A percentile compares a stretch with the other conserved stretches of the same genome.
These are phyloP conservation scores for Epirrita christyi DNA, from an alignment of 2,888 invertebrate genomes.

Conservation along the genomic window DNA sequence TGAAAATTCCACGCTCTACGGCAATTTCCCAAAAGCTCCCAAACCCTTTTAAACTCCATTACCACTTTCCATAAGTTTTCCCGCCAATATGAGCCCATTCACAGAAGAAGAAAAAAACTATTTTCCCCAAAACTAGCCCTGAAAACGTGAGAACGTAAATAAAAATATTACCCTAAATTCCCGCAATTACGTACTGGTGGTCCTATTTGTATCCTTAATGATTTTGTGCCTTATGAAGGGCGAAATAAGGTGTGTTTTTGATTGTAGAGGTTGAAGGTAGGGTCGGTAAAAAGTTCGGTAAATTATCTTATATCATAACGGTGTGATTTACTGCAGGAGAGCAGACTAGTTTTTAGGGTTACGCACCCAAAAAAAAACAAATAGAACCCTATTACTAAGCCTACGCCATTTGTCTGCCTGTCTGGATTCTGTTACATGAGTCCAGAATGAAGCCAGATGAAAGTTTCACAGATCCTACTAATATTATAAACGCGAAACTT, in stretches of 20 bases:
- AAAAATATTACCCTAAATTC: slow-evolving; percentile 44
- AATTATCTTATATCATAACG: slow-evolving; percentile 37
- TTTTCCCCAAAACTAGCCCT: slow-evolving; percentile 32
- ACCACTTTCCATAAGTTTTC: slow-evolving; percentile 17
- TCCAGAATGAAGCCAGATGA: too few species aligned
- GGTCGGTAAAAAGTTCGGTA: slow-evolving; percentile 36
- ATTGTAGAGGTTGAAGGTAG: slow-evolving; percentile 15
- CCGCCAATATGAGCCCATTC: slow-evolving; percentile 23
- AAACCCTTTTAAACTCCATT: slow-evolving; percentile 21
- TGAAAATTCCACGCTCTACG: slow-evolving; percentile 10
- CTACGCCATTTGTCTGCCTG: too few species aligned
- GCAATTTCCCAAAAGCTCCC: slow-evolving; percentile 1
- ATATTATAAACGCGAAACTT: too few species aligned
- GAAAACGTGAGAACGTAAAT: slow-evolving; percentile 39
- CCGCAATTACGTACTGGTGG: slow-evolving; percentile 40
- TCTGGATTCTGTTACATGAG: too few species aligned
- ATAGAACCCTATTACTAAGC: too few species aligned
- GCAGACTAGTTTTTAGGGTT: slow-evolving; percentile 34
- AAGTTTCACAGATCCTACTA: too few species aligned
- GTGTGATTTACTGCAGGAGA: slow-evolving; percentile 34
- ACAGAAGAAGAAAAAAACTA: slow-evolving; percentile 34
- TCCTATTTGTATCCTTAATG: slow-evolving; percentile 16
- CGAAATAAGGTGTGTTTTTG: slow-evolving; percentile 27
- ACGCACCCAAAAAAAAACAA: too few species aligned
- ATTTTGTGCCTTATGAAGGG: slow-evolving; percentile 15